phyloP scores from a whole-genome alignment of 1,140 invertebrate species.

The Drosophila sechellia region DNA sequence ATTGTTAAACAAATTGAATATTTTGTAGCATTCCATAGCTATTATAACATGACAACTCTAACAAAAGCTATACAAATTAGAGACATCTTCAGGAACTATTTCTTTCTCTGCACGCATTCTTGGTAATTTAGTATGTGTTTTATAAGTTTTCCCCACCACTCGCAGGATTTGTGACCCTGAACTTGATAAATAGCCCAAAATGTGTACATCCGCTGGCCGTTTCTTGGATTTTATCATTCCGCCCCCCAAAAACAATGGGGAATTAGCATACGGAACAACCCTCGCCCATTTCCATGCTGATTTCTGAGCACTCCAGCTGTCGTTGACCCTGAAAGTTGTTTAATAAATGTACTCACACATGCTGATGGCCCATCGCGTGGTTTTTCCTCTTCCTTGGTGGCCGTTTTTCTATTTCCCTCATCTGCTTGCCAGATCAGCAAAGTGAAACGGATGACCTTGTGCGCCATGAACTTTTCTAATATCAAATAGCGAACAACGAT shows the following conservation, averaged over 20 bases:
- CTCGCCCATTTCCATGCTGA: constrained; percentile 34
- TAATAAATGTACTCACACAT: constrained; percentile 80
- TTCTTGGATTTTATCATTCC: constrained; percentile 32
- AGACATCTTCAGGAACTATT: not conserved
- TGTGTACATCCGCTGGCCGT: constrained; percentile 3
- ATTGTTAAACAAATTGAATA: too few relatives aligned
- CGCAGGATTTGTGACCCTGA: constrained; percentile 26
- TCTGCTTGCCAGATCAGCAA: constrained; percentile 51
- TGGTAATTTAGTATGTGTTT: not conserved
- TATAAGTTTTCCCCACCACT: not conserved
- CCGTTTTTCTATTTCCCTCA: constrained; percentile 47
- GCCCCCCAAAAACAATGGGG: constrained; percentile 13
- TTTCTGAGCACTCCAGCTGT: constrained; percentile 33
- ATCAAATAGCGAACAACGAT: constrained; percentile 33
- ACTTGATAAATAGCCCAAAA: constrained; percentile 42
- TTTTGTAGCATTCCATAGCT: too few relatives aligned
- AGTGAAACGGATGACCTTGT: constrained; percentile 32
- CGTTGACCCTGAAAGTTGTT: constrained; percentile 65
- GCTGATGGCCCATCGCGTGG: constrained; percentile 47
- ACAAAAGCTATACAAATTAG: too few relatives aligned
- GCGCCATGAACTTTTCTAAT: constrained; percentile 50
- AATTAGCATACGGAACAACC: constrained; percentile 41
- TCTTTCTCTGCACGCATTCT: constrained; percentile 1
- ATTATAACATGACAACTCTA: too few relatives aligned
- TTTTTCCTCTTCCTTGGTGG: constrained; percentile 25